Conservation (phyloP, 2,113 vertebrate species). For the Tinamus guttatus region DNA sequence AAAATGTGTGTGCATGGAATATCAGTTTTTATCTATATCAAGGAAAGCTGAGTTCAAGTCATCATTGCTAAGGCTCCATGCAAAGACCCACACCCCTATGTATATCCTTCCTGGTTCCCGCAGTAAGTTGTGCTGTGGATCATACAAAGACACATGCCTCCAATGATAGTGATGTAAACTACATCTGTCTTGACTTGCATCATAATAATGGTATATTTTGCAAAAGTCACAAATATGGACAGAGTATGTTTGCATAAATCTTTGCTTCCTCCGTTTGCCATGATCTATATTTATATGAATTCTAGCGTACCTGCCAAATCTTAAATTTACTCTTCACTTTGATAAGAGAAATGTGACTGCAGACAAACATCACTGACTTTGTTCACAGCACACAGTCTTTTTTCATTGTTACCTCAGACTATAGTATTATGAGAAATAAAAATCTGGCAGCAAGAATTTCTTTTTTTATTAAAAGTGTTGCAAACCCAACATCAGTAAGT, state of each 20-base stretch:
- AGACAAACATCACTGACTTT: conserved; percentile 56
- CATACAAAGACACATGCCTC: conserved; percentile 79
- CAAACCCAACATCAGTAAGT: conserved; percentile 65
- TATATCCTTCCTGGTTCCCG: conserved; percentile 74
- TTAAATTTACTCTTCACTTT: conserved; percentile 66
- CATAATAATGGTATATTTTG: conserved; percentile 57
- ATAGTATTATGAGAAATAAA: conserved; percentile 77
- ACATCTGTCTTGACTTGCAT: conserved; percentile 67
- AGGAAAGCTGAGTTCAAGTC: conserved; percentile 73
- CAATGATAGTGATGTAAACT: conserved; percentile 74
- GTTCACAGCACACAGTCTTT: conserved; percentile 73
- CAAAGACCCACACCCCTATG: conserved; percentile 64
- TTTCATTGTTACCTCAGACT: conserved; percentile 80
- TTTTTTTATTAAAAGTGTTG: conserved; percentile 66
- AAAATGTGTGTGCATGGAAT: conserved; percentile 78
- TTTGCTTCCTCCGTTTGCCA: conserved; percentile 66
- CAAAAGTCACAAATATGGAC: conserved; percentile 47
- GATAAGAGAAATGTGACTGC: conserved; percentile 58
- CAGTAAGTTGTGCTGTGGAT: conserved; percentile 83
- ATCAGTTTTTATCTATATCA: conserved; percentile 75
- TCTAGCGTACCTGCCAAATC: conserved; percentile 63
- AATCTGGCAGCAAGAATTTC: conserved; percentile 80
- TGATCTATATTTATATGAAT: conserved; percentile 67
- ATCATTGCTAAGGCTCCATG: conserved; percentile 70
- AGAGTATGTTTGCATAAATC: conserved; percentile 57